Percentiles rank a stretch among this genome's conserved stretches.
Evolutionary conservation across 2,888 invertebrate species (phyloP).

Genomic region (Schrankia costaestrigalis): DNA sequence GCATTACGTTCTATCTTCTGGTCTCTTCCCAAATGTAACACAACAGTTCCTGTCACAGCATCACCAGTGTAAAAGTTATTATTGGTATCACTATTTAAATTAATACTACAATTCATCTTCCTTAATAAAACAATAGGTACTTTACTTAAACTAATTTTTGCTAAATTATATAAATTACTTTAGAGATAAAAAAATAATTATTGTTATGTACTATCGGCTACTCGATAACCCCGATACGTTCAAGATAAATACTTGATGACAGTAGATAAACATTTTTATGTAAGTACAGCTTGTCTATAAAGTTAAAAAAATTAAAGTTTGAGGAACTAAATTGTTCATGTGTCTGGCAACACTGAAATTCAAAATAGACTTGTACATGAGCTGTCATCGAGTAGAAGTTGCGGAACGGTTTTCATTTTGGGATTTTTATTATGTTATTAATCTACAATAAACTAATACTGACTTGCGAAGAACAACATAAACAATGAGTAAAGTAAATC

Average conservation of each 20-base stretch:
- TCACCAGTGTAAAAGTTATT: conserved; percentile 63
- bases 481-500: no score
- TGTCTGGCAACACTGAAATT: no score
- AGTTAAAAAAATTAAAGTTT: background rate
- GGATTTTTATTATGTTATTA: no score
- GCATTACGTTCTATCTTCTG: conserved; percentile 55
- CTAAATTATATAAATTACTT: background rate
- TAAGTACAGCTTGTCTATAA: no score
- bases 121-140: no score
- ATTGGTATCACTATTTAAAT: conserved; percentile 57
- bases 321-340: background rate
- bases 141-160: no score
- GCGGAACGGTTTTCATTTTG: no score
- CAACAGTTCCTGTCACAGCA: conserved; percentile 64
- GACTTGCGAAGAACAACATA: no score
- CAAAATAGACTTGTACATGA: no score
- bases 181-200: conserved; percentile 12
- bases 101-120: conserved; percentile 52
- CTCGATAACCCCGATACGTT: conserved; percentile 25
- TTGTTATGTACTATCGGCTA: conserved; percentile 12
- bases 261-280: conserved; percentile 24
- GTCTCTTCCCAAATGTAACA: conserved; percentile 52
- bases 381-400: no score
- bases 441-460: no score
- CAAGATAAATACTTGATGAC: conserved; percentile 26